Conservation (phyloP, 2,797 vertebrate species). For the Ibycter americanus region DNA sequence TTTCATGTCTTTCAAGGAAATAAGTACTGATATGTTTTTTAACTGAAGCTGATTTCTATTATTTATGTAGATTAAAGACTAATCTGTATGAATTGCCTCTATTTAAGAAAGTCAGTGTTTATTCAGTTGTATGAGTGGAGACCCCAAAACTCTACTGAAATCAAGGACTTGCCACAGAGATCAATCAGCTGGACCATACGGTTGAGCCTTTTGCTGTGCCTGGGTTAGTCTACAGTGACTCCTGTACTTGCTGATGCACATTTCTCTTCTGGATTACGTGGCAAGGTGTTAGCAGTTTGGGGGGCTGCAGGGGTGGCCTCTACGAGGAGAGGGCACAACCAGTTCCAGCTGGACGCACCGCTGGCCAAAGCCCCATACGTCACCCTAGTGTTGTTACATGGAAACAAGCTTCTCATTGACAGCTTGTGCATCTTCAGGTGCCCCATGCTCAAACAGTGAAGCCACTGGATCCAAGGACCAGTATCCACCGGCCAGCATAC, state of each 20-base stretch:
- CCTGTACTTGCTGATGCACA: not conserved
- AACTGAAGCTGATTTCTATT: not conserved
- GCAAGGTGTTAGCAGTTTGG: accelerated
- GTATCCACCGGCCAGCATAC: not conserved
- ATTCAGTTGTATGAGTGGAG: not conserved
- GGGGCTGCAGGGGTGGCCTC: not conserved
- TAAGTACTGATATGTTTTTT: not conserved
- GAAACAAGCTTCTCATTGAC: not conserved
- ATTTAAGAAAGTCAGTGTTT: not conserved
- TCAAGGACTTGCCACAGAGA: not conserved
- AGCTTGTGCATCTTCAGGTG: not conserved
- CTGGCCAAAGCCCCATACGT: not conserved
- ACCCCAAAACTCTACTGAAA: not conserved
- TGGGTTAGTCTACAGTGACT: not conserved
- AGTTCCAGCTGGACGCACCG: accelerated
- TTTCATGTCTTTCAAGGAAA: not conserved
- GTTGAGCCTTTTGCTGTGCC: not conserved
- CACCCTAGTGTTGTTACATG: too few relatives aligned
- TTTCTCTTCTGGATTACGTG: not conserved
- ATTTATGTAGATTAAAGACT: not conserved
- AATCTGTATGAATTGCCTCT: not conserved
- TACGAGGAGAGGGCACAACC: not conserved
- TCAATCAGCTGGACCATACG: accelerated
- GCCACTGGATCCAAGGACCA: not conserved
- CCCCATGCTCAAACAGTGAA: not conserved